phyloP scores from a whole-genome alignment of 2,888 invertebrate genomes.

The Stenotaenia linearis region DNA sequence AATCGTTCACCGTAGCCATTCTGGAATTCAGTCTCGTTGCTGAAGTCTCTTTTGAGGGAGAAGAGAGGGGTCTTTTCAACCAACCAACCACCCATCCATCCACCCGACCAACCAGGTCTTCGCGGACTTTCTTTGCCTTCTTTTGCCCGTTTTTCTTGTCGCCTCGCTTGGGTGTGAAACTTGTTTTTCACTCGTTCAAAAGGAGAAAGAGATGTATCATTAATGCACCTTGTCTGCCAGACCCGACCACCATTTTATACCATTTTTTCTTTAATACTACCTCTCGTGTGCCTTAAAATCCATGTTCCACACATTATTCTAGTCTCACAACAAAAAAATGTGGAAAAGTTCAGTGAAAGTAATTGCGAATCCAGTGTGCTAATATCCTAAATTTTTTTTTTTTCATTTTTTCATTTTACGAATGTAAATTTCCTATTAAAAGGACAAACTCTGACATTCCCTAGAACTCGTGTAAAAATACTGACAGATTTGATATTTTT shows the following conservation, averaged over 20 bases:
- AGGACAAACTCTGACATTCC: constrained; percentile 26
- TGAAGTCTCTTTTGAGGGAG: not conserved
- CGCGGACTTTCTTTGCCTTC: not conserved
- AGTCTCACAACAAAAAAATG: not conserved
- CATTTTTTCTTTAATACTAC: not conserved
- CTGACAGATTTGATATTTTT: constrained; percentile 3
- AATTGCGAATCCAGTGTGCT: not conserved
- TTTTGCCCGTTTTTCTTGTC: not conserved
- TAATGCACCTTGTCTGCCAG: constrained; percentile 1
- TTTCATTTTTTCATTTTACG: not conserved
- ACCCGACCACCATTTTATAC: not conserved
- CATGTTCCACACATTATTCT: not conserved
- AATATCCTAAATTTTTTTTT: not conserved
- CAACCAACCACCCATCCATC: not conserved
- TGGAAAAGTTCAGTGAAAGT: not conserved
- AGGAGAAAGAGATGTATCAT: not conserved
- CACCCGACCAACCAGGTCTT: not conserved
- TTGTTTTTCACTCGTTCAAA: not conserved
- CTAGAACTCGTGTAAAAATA: constrained; percentile 15
- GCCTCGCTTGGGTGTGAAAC: constrained; percentile 1
- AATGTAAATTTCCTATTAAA: constrained; percentile 5
- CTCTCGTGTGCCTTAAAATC: constrained; percentile 5
- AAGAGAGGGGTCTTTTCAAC: not conserved
- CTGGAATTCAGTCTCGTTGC: not conserved
- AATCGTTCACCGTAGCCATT: constrained; percentile 23